Evolutionary conservation across 2,113 vertebrate genomes (phyloP).

Genomic region (Martes martes): DNA sequence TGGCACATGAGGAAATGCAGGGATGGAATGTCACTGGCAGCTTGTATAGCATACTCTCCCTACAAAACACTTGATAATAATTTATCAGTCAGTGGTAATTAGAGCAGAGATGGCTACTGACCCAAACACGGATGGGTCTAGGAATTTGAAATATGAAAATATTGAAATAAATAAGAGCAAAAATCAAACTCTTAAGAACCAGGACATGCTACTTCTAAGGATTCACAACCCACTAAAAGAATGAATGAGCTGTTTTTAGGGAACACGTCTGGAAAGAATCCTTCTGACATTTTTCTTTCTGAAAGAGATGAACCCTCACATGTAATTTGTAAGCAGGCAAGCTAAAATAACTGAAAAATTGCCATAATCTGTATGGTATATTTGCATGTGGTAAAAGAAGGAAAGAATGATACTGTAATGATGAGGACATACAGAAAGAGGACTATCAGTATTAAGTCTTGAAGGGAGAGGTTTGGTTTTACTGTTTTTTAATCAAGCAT

Average conservation of each 20-base stretch:
- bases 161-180: conserved; percentile 16
- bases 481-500: not conserved
- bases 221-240: not conserved
- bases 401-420: not conserved
- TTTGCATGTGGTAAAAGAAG: not conserved
- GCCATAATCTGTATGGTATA: not conserved
- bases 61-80: not conserved
- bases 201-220: not conserved
- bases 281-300: not conserved
- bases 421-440: not conserved
- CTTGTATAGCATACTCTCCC: not conserved
- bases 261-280: not conserved
- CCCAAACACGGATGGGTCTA: not conserved
- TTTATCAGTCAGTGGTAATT: conserved; percentile 22
- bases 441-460: not conserved
- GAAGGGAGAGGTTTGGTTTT: not conserved
- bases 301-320: not conserved
- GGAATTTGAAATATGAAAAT: conserved; percentile 26
- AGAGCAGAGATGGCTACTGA: not conserved
- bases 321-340: conserved; percentile 16
- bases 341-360: conserved; percentile 9
- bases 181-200: not conserved
- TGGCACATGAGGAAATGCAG: not conserved
- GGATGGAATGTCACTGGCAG: not conserved
- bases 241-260: not conserved